Base-by-base conservation (phyloP, 1,140 invertebrate species). In the Sycophaga agraensis region DNA sequence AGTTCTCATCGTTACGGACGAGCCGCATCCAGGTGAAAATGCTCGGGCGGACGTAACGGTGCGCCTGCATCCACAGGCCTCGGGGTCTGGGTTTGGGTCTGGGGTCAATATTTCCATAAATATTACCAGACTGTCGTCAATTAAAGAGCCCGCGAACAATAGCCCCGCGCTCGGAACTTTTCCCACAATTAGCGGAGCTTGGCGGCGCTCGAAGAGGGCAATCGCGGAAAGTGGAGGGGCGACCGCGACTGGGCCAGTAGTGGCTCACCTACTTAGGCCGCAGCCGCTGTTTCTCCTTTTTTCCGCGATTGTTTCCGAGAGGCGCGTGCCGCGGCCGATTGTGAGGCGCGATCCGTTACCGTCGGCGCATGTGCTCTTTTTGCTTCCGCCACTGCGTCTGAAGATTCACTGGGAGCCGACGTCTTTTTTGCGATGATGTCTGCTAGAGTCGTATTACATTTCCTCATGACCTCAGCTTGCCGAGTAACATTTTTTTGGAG, bases 41-140 rank as follows among this genome's bases (percentile, higher is more conserved):
- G 2, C 16, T 22, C 21, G 22, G 19, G 31, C 35, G 16, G 39
- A 14, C 9, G n/a, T 59, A 59, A 59, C 58, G 58, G 58, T 51
- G 8, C 46, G 46, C 53, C 54, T 57, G 56, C 53, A 11, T 24
- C n/a, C 56, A 7, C n/a, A n/a, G n/a, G n/a, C n/a, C n/a, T n/a
- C n/a, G n/a, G n/a, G n/a, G n/a, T n/a, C n/a, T n/a, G n/a, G n/a
- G n/a, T n/a, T n/a, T n/a, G n/a, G n/a, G n/a, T n/a, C 34, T 49
- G 42, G 24, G 34, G 56, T 59, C 40, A 59, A 43, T 59, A 51
- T 59, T 59, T 59, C 58, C 58, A 59, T 59, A 59, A 59, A 39
- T 59, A 51, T 51, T 59, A 43, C 37, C 11, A 37, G 45, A 22
- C 37, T 31, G 46, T 59, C 61, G 50, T 55, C 58, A 57, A 55